Evolutionary conservation across 2,113 vertebrate genomes (phyloP), one percentile per base, ranked within the genome.

Genomic region (Sinosuthora webbiana): DNA sequence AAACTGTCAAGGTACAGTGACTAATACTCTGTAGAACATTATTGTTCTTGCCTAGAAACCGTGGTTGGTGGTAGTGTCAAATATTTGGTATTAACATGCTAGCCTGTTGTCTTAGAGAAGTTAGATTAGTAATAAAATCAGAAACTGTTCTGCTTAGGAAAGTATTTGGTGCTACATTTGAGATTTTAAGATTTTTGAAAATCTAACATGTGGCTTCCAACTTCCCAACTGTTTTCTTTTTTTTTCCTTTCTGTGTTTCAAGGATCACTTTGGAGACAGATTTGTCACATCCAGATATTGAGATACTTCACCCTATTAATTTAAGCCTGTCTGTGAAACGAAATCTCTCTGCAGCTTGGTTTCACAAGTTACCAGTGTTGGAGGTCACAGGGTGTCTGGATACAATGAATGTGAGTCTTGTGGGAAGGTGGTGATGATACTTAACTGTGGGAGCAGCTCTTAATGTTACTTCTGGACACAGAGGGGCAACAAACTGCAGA

Each of bases 251-350:
- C 49, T 87, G 44, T 60, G 16, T 65, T 91, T 95, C 25, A 74
- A 99, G 99, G 96, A 98, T 98, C 18, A 96, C 96, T 30, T 62
- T 98, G 83, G 98, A 97, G 53, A 90, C 42, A 33, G 96, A 93
- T 37, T 35, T 91, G 13, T 90, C 94, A 2, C 95, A 97, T 94
- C 94, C 97, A 25, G 98, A 99, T 90, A 96, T 99, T 39, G 97
- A 99, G 83, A 98, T 99, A 69, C 98, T 99, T 78, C 97, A 98
- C 83, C 99, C 99, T n/a, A 98, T 99, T 96, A 99, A 99, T 95
- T 86, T 99, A 44, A 98, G 99, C 82, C 96, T 99, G 25, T 97
- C 95, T 23, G 95, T 99, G 93, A 98, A 98, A 90, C 97, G 99
- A 24, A 99, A 99, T 97, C 96, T 99, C 19, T 98, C 99, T 69